phyloP scores from a whole-genome alignment of 2,113 vertebrate species.

The Chunga burmeisteri region DNA sequence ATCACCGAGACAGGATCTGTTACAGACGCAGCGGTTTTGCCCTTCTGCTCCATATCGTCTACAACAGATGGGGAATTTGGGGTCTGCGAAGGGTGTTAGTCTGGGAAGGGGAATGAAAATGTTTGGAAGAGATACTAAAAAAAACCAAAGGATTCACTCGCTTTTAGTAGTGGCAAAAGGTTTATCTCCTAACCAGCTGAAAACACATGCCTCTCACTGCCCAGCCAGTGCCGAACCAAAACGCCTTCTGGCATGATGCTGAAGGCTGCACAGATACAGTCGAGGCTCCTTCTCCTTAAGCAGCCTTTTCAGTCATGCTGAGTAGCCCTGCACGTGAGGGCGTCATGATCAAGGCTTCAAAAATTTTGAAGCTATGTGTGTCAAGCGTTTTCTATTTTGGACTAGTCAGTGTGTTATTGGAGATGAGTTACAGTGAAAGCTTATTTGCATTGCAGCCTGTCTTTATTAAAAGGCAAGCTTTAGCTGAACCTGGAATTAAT shows the following conservation, averaged over 20 bases:
- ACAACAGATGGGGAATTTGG: not conserved
- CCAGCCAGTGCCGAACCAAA: not conserved
- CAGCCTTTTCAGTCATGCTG: not conserved
- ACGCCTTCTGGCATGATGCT: not conserved
- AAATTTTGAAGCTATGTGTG: not conserved
- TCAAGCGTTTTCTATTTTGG: not conserved
- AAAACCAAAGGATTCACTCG: not conserved
- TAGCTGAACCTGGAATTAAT: not conserved
- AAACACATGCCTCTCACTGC: not conserved
- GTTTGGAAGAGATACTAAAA: not conserved
- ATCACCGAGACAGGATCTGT: fast-evolving
- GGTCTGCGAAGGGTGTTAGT: not conserved
- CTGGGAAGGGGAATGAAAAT: not conserved
- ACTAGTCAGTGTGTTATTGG: not conserved
- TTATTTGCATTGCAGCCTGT: not conserved
- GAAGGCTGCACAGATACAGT: too few relatives aligned
- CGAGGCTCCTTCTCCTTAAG: not conserved
- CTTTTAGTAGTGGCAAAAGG: not conserved
- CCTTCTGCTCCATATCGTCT: fast-evolving
- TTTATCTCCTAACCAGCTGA: not conserved
- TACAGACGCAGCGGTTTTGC: not conserved
- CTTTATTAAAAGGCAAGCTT: not conserved
- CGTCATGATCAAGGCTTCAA: not conserved
- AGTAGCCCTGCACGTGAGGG: not conserved
- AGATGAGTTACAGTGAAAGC: not conserved